Base-by-base conservation (phyloP, 2,888 invertebrate genomes). In the Temnothorax rugatulus region DNA sequence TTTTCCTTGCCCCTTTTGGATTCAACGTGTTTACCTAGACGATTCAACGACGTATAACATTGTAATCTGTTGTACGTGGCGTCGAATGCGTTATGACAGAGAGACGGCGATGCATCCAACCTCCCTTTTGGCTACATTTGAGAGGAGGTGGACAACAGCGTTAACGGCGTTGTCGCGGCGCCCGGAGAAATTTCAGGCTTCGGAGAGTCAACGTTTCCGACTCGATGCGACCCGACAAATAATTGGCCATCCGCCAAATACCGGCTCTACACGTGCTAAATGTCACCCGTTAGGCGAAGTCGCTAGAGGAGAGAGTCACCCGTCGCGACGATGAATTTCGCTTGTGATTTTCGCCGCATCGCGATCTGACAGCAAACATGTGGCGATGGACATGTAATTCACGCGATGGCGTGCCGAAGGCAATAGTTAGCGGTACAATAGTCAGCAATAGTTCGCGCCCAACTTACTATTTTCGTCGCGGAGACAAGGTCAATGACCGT, bases 201-300 rank as follows among this genome's bases (percentile, higher is more conserved):
- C 71, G 71, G 71, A 63, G 76, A 77, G 41, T 61, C 84, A 68
- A 75, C 87, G 82, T 75, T 86, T 86, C 84, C 84, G 82, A 71
- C 73, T 77, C 75, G 83, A 82, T 71, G 82, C 64, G 52, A 76
- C 8, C 63, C 59, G 84, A 76, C 84, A 61, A 89, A 89, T 86
- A 84, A 90, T 89, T 90, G 90, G 89, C 76, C 66, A 66, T 41
- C 69, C 66, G 90, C 88, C 89, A 90, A 85, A 71, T 83, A 66
- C 61, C 75, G 47, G 21, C 15, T 34, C 52, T 47, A 59, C 79
- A 66, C 66, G 50, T 54, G 74, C 29, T 82, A 50, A 41, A 64
- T 77, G 63, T 82, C 82, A 82, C 9, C 9, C 52, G 47, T 63
- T 74, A 75, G 54, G 18, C 73, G 21, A 59, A 59, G 9, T 38